A percentile compares a stretch with the other conserved stretches of the same genome.
Conservation (phyloP, 2,888 invertebrate species). For the Lycophotia porphyrea region DNA sequence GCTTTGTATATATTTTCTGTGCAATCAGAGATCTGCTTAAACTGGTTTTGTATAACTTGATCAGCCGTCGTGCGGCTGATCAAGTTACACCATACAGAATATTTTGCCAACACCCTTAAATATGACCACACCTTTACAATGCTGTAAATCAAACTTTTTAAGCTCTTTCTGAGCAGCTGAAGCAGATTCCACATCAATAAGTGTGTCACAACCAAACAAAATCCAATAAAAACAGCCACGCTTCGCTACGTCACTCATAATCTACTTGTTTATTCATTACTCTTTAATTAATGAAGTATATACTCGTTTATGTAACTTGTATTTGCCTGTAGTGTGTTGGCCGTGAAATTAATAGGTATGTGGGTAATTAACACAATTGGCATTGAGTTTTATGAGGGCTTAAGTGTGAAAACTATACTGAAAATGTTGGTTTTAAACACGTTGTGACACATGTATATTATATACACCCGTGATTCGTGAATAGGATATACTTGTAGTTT, state of each 20-base stretch:
- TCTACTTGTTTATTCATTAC: conserved; percentile 19
- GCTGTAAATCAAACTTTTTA: too few relatives aligned
- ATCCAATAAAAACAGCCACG: neutral
- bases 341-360: conserved; percentile 27
- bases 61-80: too few relatives aligned
- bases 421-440: neutral
- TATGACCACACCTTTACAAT: too few relatives aligned
- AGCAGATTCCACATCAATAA: neutral
- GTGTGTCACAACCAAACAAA: neutral
- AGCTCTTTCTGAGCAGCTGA: too few relatives aligned
- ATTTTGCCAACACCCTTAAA: too few relatives aligned
- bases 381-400: conserved; percentile 18
- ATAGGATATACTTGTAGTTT: neutral
- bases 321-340: conserved; percentile 1
- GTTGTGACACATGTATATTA: neutral
- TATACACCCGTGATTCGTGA: neutral
- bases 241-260: conserved; percentile 12
- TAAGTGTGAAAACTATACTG: neutral
- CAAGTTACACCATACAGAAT: too few relatives aligned
- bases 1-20: too few relatives aligned
- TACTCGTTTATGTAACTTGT: conserved; percentile 29
- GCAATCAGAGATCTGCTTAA: too few relatives aligned
- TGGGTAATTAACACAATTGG: conserved; percentile 22
- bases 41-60: too few relatives aligned
- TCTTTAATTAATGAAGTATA: conserved; percentile 16